Evolutionary conservation across 1,140 invertebrate genomes (phyloP).

Genomic region (Drosophila persimilis): DNA sequence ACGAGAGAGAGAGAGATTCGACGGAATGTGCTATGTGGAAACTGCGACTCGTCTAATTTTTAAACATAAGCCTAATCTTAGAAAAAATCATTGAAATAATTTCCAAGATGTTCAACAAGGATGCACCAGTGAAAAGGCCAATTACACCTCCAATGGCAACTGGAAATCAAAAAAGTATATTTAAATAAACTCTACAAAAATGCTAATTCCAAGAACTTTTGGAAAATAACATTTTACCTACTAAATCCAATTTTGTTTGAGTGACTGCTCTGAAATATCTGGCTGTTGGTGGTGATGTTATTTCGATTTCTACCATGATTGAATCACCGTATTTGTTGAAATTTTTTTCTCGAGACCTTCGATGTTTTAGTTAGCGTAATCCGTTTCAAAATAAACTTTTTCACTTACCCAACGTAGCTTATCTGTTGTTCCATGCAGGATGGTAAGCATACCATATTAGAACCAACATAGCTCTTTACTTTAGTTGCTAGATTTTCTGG

Average conservation of each 20-base stretch:
- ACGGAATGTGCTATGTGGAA: no score
- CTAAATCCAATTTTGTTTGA: conserved; percentile 58
- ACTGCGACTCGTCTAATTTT: not conserved
- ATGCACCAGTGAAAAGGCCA: conserved; percentile 59
- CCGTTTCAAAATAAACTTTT: not conserved
- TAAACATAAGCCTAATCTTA: conserved; percentile 1
- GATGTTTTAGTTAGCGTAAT: not conserved
- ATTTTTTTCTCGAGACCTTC: conserved; percentile 6
- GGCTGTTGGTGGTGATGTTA: conserved; percentile 50
- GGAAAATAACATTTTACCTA: conserved; percentile 26
- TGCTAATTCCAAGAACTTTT: not conserved
- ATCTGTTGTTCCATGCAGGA: conserved; percentile 66
- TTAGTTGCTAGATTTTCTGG: conserved; percentile 32
- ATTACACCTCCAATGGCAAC: conserved; percentile 62
- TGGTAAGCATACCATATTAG: conserved; percentile 44
- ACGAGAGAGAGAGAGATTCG: no score
- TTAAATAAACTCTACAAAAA: not conserved
- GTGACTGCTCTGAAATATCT: conserved; percentile 52
- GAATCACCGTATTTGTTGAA: not conserved
- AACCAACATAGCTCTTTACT: conserved; percentile 45
- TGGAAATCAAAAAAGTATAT: conserved; percentile 9
- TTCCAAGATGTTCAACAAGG: conserved; percentile 58
- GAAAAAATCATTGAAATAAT: conserved; percentile 36
- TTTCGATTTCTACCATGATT: conserved; percentile 49
- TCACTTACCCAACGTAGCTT: conserved; percentile 48